phyloP scores from a whole-genome alignment of 2,113 vertebrate species.

The Oryzias melastigma region DNA sequence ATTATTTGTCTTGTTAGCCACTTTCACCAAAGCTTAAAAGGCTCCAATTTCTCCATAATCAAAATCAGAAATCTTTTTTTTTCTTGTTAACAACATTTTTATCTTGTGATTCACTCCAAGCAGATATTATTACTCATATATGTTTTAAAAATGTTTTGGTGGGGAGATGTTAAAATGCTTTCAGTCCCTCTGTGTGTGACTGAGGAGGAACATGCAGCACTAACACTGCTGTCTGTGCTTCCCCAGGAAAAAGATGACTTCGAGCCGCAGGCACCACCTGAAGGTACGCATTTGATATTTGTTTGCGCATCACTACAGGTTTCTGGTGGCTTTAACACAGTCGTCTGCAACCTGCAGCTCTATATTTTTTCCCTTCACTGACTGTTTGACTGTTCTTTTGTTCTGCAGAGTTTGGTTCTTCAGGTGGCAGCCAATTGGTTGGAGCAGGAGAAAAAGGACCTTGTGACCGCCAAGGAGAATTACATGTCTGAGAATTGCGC shows the following conservation, averaged over 20 bases:
- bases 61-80: too few relatives aligned
- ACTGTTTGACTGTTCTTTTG: neutral
- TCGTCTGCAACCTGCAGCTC: too few relatives aligned
- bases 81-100: too few relatives aligned
- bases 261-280: slow-evolving; percentile 88
- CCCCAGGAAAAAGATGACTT: slow-evolving; percentile 86
- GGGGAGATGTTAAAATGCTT: neutral
- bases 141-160: neutral
- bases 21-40: too few relatives aligned
- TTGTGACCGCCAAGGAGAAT: slow-evolving; percentile 72
- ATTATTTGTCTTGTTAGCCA: too few relatives aligned
- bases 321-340: too few relatives aligned
- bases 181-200: neutral
- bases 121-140: too few relatives aligned
- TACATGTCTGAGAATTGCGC: slow-evolving; percentile 84
- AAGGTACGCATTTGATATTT: slow-evolving; percentile 79
- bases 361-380: too few relatives aligned
- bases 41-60: too few relatives aligned
- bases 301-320: neutral
- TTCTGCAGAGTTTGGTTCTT: slow-evolving; percentile 89
- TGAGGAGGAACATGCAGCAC: neutral
- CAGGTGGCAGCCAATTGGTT: slow-evolving; percentile 81
- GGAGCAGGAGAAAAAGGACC: slow-evolving; percentile 78
- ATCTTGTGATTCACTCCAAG: too few relatives aligned
- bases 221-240: slow-evolving; percentile 4